These are phyloP conservation scores for Ploceus nigricollis DNA, from an alignment of 2,113 vertebrate genomes.

Conservation along the genomic window DNA sequence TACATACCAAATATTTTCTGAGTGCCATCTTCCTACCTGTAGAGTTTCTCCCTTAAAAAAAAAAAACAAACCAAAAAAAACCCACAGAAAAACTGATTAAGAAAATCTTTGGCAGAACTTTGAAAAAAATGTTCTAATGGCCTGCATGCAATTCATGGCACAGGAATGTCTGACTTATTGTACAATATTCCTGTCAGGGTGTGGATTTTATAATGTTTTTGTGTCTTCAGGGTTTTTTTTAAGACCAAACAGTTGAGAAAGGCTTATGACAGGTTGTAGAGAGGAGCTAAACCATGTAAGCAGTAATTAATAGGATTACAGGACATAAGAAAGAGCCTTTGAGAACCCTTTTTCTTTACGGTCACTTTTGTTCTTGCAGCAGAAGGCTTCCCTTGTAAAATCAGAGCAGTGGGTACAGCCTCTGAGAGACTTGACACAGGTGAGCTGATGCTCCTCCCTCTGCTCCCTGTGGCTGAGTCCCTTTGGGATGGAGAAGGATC, in stretches of 20 bases:
- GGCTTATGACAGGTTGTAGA: not conserved
- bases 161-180: not conserved
- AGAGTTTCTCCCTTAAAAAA: not conserved
- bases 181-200: not conserved
- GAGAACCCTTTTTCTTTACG: accelerated
- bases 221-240: not conserved
- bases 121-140: not conserved
- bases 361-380: not conserved
- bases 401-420: accelerated
- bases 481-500: not conserved
- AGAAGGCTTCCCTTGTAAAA: not conserved
- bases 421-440: not conserved
- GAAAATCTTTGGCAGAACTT: not conserved
- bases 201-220: not conserved
- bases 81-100: not conserved
- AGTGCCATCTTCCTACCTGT: not conserved
- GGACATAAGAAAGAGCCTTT: not conserved
- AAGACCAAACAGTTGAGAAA: not conserved
- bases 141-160: not conserved
- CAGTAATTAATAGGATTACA: not conserved
- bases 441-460: not conserved
- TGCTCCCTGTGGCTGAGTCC: not conserved
- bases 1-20: not conserved
- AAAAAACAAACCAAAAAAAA: no score
- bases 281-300: not conserved